Conservation (phyloP, 1,140 invertebrate species). For the Dreissena rostriformis region DNA sequence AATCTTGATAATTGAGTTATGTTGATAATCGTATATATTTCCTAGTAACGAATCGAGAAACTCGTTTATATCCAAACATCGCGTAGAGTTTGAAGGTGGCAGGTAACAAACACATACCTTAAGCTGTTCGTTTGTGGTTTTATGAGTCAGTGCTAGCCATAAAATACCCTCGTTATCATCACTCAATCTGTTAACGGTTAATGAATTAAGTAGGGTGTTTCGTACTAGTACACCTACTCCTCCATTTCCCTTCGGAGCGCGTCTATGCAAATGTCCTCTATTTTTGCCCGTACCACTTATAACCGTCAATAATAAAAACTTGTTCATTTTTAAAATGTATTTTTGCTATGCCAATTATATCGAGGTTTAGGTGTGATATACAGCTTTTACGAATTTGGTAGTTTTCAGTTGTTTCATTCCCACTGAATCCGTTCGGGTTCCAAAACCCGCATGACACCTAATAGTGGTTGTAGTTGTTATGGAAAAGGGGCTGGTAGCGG, state of each 20-base stretch:
- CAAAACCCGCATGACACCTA: no score
- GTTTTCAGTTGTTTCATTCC: no score
- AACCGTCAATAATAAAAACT: background rate
- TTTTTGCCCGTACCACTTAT: background rate
- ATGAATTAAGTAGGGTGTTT: no score
- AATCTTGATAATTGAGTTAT: background rate
- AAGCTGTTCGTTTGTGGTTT: background rate
- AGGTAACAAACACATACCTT: background rate
- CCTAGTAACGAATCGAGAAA: no score
- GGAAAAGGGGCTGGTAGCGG: no score
- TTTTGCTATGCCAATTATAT: no score
- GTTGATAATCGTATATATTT: background rate
- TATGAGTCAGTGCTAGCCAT: background rate
- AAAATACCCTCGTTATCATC: background rate
- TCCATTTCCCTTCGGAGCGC: background rate
- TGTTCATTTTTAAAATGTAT: background rate
- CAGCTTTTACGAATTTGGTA: no score
- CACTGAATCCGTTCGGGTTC: no score
- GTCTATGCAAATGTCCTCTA: background rate
- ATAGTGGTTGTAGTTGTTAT: no score
- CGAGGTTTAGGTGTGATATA: no score
- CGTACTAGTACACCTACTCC: background rate
- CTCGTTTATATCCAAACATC: background rate
- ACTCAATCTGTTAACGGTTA: background rate
- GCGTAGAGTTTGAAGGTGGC: background rate